These are phyloP conservation scores for Neria commutata DNA, from an alignment of 2,888 invertebrate genomes.

Conservation along the genomic window DNA sequence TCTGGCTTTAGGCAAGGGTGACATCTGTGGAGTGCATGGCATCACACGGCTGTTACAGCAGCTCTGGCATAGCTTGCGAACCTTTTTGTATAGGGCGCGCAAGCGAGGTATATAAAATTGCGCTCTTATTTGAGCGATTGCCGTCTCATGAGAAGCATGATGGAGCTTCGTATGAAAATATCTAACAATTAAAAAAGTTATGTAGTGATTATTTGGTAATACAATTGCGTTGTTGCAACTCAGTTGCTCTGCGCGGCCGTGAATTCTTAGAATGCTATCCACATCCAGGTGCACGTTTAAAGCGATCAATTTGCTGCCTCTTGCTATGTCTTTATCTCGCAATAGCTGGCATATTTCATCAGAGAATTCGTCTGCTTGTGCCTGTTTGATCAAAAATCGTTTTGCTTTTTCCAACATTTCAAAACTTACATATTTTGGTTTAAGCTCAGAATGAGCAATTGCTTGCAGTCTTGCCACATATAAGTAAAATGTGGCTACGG, in stretches of 20 bases:
- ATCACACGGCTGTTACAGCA: constrained; percentile 23
- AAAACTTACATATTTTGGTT: not conserved
- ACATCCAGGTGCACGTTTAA: constrained; percentile 24
- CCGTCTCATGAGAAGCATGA: constrained; percentile 28
- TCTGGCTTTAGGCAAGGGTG: constrained; percentile 25
- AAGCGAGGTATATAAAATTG: constrained; percentile 25
- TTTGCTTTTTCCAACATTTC: constrained; percentile 20
- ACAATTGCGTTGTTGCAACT: constrained; percentile 20
- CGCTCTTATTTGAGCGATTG: constrained; percentile 26
- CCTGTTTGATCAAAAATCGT: constrained; percentile 14
- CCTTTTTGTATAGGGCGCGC: constrained; percentile 24
- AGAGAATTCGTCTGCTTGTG: constrained; percentile 19
- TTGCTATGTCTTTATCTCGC: constrained; percentile 14
- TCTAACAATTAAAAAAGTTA: constrained; percentile 21
- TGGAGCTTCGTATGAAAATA: constrained; percentile 22
- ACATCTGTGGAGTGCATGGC: constrained; percentile 26
- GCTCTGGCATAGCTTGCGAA: constrained; percentile 25
- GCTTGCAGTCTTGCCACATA: constrained; percentile 18
- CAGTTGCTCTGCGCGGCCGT: constrained; percentile 17
- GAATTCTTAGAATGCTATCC: constrained; percentile 18
- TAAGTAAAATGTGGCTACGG: constrained; percentile 17
- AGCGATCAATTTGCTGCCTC: constrained; percentile 17
- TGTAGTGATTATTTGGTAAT: constrained; percentile 15
- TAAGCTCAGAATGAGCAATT: not conserved
- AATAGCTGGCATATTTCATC: constrained; percentile 20